Percentiles rank a stretch among this genome's conserved stretches.
Evolutionary conservation across 2,888 invertebrate species (phyloP).

Genomic region (Galerucella pusilla): DNA sequence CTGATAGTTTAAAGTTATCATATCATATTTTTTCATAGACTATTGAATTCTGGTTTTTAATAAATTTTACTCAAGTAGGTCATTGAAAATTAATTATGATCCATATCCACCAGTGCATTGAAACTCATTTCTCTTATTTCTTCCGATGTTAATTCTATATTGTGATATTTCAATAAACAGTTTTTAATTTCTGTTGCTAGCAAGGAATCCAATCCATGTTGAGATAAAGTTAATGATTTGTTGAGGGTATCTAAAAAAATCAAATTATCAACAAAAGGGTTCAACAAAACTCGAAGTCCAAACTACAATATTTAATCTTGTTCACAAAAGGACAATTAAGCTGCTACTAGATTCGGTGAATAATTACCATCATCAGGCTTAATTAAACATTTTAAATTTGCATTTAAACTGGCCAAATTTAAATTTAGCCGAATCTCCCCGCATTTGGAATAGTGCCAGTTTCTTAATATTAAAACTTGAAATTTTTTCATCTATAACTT

Average conservation of each 20-base stretch:
- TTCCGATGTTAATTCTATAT: conserved; percentile 42
- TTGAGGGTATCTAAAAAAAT: conserved; percentile 38
- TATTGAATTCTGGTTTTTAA: neutral
- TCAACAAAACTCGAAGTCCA: too few relatives aligned
- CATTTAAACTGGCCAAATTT: neutral
- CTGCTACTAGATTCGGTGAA: too few relatives aligned
- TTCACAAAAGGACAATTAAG: too few relatives aligned
- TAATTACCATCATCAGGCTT: too few relatives aligned
- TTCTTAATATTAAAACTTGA: too few relatives aligned
- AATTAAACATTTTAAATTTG: too few relatives aligned
- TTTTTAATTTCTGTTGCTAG: conserved; percentile 52
- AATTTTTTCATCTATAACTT: too few relatives aligned
- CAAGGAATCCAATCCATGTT: conserved; percentile 50
- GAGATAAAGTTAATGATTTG: conserved; percentile 41
- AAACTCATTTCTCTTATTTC: conserved; percentile 47
- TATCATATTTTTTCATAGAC: too few relatives aligned
- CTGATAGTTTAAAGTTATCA: too few relatives aligned
- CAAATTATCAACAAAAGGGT: too few relatives aligned
- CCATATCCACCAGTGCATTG: conserved; percentile 32
- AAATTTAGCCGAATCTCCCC: neutral
- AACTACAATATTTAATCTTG: too few relatives aligned
- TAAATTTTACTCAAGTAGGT: neutral
- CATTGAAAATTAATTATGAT: neutral
- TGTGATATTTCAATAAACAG: conserved; percentile 45
- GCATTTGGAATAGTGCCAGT: too few relatives aligned